Conservation (phyloP, 2,113 vertebrate species). For the Oenanthe melanoleuca region DNA sequence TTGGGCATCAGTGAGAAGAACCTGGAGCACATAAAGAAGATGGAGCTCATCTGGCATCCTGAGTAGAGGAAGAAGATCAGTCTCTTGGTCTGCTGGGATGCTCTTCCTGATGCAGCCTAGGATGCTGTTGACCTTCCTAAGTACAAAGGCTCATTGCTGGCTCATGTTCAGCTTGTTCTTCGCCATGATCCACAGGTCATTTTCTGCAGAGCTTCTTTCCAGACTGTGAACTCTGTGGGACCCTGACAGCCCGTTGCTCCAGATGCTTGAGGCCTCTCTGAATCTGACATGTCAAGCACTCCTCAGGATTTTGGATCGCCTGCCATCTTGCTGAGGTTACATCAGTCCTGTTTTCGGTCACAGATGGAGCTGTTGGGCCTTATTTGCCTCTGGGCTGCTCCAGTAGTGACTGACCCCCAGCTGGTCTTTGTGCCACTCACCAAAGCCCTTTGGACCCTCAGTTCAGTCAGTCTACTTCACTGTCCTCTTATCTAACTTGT, state of each 20-base stretch:
- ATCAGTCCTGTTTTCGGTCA: not conserved
- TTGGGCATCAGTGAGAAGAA: not conserved
- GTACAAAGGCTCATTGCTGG: not conserved
- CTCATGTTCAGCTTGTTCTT: not conserved
- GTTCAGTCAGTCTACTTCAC: not conserved
- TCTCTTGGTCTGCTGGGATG: not conserved
- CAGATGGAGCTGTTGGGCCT: not conserved
- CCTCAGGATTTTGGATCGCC: not conserved
- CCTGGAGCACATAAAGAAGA: not conserved
- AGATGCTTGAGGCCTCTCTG: not conserved
- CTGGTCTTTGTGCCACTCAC: not conserved
- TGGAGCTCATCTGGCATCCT: not conserved
- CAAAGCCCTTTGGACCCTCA: not conserved
- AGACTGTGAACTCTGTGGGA: not conserved
- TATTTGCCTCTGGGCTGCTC: not conserved
- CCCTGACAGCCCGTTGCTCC: not conserved
- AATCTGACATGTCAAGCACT: not conserved
- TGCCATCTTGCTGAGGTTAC: not conserved
- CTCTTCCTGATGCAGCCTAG: not conserved
- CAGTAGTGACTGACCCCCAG: rapidly evolving
- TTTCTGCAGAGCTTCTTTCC: not conserved
- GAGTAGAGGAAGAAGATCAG: not conserved
- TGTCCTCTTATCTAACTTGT: not conserved
- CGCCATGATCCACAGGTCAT: rapidly evolving
- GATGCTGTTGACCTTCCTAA: not conserved